Percentiles rank a stretch among this genome's conserved stretches.
Conservation (phyloP, 1,140 invertebrate species). For the Cephus cinctus region DNA sequence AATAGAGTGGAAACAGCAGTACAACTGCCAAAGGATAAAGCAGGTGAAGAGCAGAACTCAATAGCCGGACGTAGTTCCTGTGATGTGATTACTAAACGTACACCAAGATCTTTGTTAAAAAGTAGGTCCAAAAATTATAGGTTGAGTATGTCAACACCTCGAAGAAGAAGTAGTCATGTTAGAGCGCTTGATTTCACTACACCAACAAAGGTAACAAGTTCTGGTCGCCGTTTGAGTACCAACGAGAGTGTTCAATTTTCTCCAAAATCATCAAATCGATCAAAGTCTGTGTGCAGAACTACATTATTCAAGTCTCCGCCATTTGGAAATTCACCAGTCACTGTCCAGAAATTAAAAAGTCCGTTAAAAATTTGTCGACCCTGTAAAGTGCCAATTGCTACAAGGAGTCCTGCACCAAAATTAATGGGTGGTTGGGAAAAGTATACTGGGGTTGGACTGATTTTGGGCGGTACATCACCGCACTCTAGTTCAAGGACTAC, state of each 20-base stretch:
- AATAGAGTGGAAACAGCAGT: neutral
- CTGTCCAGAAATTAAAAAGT: constrained; percentile 17
- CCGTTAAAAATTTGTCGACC: constrained; percentile 17
- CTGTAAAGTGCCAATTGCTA: constrained; percentile 36
- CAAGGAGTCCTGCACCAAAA: constrained; percentile 44
- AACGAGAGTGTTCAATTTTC: constrained; percentile 15
- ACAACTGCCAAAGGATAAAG: neutral
- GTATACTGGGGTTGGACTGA: constrained; percentile 44
- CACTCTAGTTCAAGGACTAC: constrained; percentile 14
- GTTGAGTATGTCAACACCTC: constrained; percentile 52
- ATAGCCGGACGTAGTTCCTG: neutral
- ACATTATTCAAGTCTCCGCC: constrained; percentile 46
- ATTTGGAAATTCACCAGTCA: constrained; percentile 1
- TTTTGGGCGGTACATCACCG: constrained; percentile 33
- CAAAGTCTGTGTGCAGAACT: constrained; percentile 34
- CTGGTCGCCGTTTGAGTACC: constrained; percentile 9
- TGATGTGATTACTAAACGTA: constrained; percentile 37
- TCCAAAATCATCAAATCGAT: constrained; percentile 14
- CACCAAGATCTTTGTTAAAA: constrained; percentile 42
- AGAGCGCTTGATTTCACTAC: constrained; percentile 51
- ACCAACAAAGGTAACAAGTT: constrained; percentile 31
- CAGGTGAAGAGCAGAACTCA: neutral
- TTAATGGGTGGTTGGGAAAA: constrained; percentile 49
- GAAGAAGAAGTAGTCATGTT: constrained; percentile 44
- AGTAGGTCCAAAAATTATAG: constrained; percentile 44